Base-by-base conservation (phyloP, 2,113 vertebrate species). In the Nycticorax nycticorax region DNA sequence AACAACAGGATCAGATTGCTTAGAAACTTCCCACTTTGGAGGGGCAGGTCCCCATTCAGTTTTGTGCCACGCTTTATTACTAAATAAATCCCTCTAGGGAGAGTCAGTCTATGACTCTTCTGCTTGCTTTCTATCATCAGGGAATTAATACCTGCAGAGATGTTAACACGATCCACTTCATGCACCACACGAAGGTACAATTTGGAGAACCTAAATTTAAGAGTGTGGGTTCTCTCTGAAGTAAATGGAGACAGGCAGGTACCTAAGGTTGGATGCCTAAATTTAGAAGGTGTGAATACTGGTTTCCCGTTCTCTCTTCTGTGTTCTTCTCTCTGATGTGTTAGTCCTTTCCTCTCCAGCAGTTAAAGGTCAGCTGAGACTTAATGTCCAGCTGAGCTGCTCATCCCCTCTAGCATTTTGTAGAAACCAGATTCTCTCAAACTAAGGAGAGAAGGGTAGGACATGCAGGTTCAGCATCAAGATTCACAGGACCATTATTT, bases 271-370 rank as follows among this genome's bases (percentile, higher is more conserved):
- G 74, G 35, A 90, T 89, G 64, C 21, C 88, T 95, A 96, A 86
- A 95, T 93, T 88, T 84, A 88, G 87, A 80, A 83, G 41, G 63
- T 92, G 74, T 88, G 83, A 96, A 72, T 63, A 84, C 23, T 3
- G 17, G 47, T 41, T 86, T 93, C 67, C 59, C 43, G 27, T 60
- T 60, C 10, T 57, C 50, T 79, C 62, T 89, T 85, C 77, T 84
- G 71, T 92, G 57, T 86, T 85, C 33, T 75, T 57, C 28, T 89
- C 59, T 60, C 35, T 56, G 45, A 82, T 80, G 35, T 52, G 21
- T 62, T 60, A 83, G 45, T 81, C 57, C 28, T 74, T 91, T 92
- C 57, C 41, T 62, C 48, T 88, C 9, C 37, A 84, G 72, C 37
- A 71, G 55, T 32, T 88, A 68, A 64, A 92, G 64, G 47, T 64